These are phyloP conservation scores for Drosophila borborema DNA, from an alignment of 2,888 invertebrate species.

Conservation along the genomic window DNA sequence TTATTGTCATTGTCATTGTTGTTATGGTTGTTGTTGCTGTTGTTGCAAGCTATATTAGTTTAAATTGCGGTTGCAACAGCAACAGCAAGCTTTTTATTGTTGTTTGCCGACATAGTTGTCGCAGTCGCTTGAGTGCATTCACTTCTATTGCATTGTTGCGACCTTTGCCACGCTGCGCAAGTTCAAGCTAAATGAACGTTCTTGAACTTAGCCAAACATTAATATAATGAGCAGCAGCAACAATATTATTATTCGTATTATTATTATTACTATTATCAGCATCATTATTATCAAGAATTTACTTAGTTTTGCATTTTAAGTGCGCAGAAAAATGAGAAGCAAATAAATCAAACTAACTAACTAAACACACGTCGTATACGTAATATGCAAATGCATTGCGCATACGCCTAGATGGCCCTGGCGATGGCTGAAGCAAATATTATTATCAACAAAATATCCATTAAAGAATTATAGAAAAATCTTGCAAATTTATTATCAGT, in stretches of 20 bases:
- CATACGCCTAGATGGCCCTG: conserved; percentile 30
- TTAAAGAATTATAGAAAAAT: not conserved
- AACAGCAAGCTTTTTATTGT: conserved; percentile 57
- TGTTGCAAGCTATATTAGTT: conserved; percentile 74
- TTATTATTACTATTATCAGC: not conserved
- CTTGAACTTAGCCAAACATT: conserved; percentile 63
- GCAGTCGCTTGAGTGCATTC: conserved; percentile 68
- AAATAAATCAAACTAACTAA: not conserved
- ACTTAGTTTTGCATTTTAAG: conserved; percentile 33
- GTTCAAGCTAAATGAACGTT: conserved; percentile 79
- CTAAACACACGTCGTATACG: conserved; percentile 41
- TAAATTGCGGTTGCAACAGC: conserved; percentile 76
- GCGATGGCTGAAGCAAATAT: not conserved
- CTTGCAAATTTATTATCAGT: not conserved
- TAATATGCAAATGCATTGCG: conserved; percentile 27
- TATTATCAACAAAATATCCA: not conserved
- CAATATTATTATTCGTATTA: not conserved
- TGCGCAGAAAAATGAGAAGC: not conserved
- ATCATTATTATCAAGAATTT: conserved; percentile 1
- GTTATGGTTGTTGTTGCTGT: conserved; percentile 43
- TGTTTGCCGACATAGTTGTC: conserved; percentile 63
- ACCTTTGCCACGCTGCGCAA: conserved; percentile 72
- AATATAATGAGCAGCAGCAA: not conserved
- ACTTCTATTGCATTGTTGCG: conserved; percentile 77
- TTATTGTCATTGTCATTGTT: conserved; percentile 77